phyloP scores from a whole-genome alignment of 2,113 vertebrate genomes.

The Rhynchomys soricoides region DNA sequence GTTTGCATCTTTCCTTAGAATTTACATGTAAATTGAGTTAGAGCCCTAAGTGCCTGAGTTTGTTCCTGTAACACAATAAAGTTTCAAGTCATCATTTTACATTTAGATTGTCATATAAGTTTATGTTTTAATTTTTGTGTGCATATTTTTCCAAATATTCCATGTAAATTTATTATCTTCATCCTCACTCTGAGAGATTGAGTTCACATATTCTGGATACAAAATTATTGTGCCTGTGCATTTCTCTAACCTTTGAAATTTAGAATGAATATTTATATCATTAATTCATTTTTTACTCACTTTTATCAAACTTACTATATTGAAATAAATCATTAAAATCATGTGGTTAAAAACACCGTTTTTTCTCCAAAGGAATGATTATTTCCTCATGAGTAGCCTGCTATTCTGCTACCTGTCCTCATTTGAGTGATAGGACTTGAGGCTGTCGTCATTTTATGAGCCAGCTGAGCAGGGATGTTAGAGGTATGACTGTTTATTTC shows the following conservation, averaged over 20 bases:
- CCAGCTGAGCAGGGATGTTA: neutral
- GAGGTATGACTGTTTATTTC: slow-evolving; percentile 47
- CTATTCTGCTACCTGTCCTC: neutral
- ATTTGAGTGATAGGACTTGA: neutral
- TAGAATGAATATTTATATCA: neutral
- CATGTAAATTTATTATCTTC: neutral
- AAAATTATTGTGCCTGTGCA: neutral
- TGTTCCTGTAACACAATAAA: neutral
- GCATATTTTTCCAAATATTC: neutral
- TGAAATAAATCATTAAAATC: slow-evolving; percentile 47
- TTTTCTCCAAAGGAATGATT: slow-evolving; percentile 50
- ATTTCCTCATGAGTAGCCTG: neutral
- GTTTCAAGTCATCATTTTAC: slow-evolving; percentile 33
- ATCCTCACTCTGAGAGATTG: neutral
- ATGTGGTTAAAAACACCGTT: neutral
- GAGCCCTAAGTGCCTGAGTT: neutral
- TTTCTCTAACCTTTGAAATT: neutral
- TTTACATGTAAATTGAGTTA: slow-evolving; percentile 41
- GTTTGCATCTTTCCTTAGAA: slow-evolving; percentile 40
- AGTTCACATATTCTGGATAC: slow-evolving; percentile 29
- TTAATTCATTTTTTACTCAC: neutral
- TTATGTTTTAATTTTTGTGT: neutral
- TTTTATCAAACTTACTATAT: slow-evolving; percentile 9
- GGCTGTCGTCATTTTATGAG: slow-evolving; percentile 36
- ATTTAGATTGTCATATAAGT: neutral